Conservation (phyloP, 2,888 invertebrate genomes). For the Schizaphis graminum region DNA sequence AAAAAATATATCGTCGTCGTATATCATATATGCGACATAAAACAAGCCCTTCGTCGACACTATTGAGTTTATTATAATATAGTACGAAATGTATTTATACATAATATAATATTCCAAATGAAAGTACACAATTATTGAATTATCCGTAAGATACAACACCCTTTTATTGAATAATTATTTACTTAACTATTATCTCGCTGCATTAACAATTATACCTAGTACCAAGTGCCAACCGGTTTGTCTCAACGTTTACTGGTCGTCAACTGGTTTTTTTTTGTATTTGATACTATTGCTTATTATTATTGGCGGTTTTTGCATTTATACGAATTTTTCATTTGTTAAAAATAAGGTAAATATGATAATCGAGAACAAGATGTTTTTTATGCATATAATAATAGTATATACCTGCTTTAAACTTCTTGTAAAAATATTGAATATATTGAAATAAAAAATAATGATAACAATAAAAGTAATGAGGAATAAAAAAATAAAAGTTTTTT, state of each 20-base stretch:
- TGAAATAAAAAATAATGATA: background rate
- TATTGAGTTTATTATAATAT: background rate
- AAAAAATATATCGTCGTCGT: background rate
- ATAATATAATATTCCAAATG: background rate
- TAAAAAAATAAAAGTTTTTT: conserved; percentile 29
- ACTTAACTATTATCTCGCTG: background rate
- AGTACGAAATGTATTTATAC: background rate
- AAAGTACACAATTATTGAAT: background rate
- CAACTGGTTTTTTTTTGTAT: background rate
- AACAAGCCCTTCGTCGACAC: background rate
- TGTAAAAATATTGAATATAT: background rate
- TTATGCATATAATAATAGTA: background rate
- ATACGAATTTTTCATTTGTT: background rate
- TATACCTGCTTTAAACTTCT: background rate
- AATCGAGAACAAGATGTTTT: background rate
- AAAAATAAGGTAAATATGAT: background rate
- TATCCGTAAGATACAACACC: background rate
- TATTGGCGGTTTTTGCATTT: background rate
- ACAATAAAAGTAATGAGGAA: background rate
- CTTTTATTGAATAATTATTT: background rate
- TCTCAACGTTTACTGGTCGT: too few relatives aligned
- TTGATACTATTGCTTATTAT: background rate
- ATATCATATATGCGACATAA: background rate
- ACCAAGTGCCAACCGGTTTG: background rate
- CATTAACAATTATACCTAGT: background rate